These are phyloP conservation scores for Augochlora pura DNA, from an alignment of 1,140 invertebrate genomes.

Conservation along the genomic window DNA sequence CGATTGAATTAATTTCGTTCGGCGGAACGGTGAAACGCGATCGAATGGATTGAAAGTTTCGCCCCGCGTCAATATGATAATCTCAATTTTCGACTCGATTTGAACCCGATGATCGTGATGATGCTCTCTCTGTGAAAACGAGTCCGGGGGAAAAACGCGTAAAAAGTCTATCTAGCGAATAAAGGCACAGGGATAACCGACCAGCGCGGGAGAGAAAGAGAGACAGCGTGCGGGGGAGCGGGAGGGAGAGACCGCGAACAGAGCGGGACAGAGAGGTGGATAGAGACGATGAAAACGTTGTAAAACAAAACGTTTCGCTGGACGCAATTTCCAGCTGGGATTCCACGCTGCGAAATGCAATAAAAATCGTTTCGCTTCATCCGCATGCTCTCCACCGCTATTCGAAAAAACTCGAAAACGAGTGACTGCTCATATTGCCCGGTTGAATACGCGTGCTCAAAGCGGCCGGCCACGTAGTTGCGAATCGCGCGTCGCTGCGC, in stretches of 20 bases:
- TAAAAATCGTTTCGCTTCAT: slow-evolving; percentile 65
- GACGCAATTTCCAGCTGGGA: slow-evolving; percentile 61
- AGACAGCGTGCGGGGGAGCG: neutral
- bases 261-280: neutral
- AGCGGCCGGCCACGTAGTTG: neutral
- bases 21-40: slow-evolving; percentile 33
- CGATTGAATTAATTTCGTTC: slow-evolving; percentile 48
- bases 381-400: slow-evolving; percentile 37
- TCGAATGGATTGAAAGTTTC: slow-evolving; percentile 60
- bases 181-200: neutral
- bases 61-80: slow-evolving; percentile 46
- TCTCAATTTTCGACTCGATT: slow-evolving; percentile 60
- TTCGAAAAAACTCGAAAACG: slow-evolving; percentile 60
- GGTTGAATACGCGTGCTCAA: slow-evolving; percentile 46
- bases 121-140: slow-evolving; percentile 39
- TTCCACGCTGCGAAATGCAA: slow-evolving; percentile 62
- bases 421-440: slow-evolving; percentile 48
- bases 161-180: slow-evolving; percentile 48
- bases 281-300: slow-evolving; percentile 42
- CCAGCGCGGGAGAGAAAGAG: neutral
- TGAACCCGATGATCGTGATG: slow-evolving; percentile 44
- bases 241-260: neutral
- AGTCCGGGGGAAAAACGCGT: slow-evolving; percentile 14
- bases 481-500: neutral
- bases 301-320: slow-evolving; percentile 64